Evolutionary conservation across 1,140 invertebrate species (phyloP).

Genomic region (Acromyrmex echinatior): DNA sequence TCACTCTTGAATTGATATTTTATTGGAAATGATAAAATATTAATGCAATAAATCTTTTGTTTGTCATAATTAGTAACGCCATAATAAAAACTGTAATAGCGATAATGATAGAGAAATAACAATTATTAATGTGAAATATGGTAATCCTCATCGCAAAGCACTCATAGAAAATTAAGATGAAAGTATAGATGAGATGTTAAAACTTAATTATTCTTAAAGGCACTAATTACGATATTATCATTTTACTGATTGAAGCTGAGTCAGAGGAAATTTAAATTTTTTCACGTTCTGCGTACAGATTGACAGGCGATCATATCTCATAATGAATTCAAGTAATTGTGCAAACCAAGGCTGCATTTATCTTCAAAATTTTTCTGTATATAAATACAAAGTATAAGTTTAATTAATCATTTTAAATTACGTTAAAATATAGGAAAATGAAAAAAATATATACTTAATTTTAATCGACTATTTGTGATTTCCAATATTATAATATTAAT

Average conservation of each 20-base stretch:
- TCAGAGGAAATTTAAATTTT: not conserved
- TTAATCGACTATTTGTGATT: not conserved
- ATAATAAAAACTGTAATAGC: not conserved
- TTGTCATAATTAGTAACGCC: not conserved
- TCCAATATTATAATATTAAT: not conserved
- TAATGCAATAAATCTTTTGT: not conserved
- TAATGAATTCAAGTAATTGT: slow-evolving; percentile 8
- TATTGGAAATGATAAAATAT: not conserved
- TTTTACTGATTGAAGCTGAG: slow-evolving; percentile 17
- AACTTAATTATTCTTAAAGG: not conserved
- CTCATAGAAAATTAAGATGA: not conserved
- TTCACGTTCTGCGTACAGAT: not conserved
- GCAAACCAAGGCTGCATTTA: not conserved
- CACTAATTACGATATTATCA: slow-evolving; percentile 24
- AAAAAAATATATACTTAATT: not conserved
- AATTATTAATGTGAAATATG: not conserved
- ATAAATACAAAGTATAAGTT: not conserved
- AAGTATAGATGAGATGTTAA: not conserved
- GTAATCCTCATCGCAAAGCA: not conserved
- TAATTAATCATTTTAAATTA: not conserved
- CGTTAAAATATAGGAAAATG: not conserved
- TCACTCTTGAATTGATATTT: not conserved
- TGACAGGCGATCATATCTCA: slow-evolving; percentile 22
- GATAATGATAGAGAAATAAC: not conserved
- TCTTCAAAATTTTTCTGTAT: not conserved